Evolutionary conservation across 2,113 vertebrate species (phyloP).

Genomic region (Athene cunicularia): DNA sequence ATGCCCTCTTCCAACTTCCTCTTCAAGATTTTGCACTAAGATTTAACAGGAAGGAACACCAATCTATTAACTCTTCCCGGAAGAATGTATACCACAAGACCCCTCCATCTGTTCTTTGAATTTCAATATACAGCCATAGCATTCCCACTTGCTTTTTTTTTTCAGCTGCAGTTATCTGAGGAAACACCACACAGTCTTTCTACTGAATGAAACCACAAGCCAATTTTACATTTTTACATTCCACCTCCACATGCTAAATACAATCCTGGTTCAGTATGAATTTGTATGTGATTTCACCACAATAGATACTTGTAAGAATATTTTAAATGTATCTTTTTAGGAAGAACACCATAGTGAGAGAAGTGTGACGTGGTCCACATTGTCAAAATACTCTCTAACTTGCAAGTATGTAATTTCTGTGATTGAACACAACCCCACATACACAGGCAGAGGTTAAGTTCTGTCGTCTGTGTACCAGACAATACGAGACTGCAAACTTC

Average conservation of each 20-base stretch:
- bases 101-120: not conserved
- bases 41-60: not conserved
- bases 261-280: not conserved
- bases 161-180: not conserved
- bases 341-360: not conserved
- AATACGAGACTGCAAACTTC: not conserved
- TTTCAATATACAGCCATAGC: not conserved
- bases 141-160: not conserved
- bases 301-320: not conserved
- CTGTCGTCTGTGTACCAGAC: not conserved
- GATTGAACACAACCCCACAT: not conserved
- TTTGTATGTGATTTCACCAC: not conserved
- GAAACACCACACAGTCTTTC: not conserved
- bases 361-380: not conserved
- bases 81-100: not conserved
- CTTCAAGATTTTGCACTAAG: conserved; percentile 88
- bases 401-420: not conserved
- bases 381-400: not conserved
- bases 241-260: not conserved
- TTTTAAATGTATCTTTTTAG: not conserved
- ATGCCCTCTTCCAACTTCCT: conserved; percentile 89
- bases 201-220: not conserved
- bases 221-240: not conserved
- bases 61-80: not conserved
- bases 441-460: not conserved